phyloP scores from a whole-genome alignment of 2,797 vertebrate genomes.

The Acipenser oxyrinchus region DNA sequence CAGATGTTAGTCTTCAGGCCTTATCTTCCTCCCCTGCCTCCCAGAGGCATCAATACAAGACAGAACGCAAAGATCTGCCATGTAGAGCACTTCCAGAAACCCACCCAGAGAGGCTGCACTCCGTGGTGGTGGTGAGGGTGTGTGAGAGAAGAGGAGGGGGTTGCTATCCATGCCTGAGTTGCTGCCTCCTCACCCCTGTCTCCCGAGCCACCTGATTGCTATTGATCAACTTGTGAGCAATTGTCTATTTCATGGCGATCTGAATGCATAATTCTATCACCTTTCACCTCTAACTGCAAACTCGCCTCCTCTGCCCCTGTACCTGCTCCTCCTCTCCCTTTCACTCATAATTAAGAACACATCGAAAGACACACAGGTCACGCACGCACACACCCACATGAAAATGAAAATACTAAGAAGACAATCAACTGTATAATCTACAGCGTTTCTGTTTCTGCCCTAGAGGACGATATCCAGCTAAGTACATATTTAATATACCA shows the following conservation, averaged over 20 bases:
- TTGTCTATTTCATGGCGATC: slow-evolving; percentile 28
- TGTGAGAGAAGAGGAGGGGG: neutral
- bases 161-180: slow-evolving; percentile 1
- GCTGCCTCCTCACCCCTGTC: slow-evolving; percentile 8
- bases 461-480: too few relatives aligned
- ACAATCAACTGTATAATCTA: too few relatives aligned
- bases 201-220: slow-evolving; percentile 17
- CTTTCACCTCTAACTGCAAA: slow-evolving; percentile 46
- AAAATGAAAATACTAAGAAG: too few relatives aligned
- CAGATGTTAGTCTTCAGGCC: slow-evolving; percentile 27
- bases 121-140: neutral
- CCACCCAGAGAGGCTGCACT: neutral
- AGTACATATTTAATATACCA: slow-evolving; percentile 22
- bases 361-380: neutral
- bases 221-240: slow-evolving; percentile 29
- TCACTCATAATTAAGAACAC: slow-evolving; percentile 2
- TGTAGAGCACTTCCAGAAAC: neutral
- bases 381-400: too few relatives aligned
- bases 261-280: slow-evolving; percentile 43
- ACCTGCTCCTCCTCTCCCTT: slow-evolving; percentile 10
- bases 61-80: slow-evolving; percentile 10
- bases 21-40: slow-evolving; percentile 20
- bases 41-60: slow-evolving; percentile 4
- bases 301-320: slow-evolving; percentile 53
- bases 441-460: too few relatives aligned